Percentiles rank a stretch among this genome's conserved stretches.
Conservation (phyloP, 1,140 invertebrate genomes). For the Arctopsyche grandis region DNA sequence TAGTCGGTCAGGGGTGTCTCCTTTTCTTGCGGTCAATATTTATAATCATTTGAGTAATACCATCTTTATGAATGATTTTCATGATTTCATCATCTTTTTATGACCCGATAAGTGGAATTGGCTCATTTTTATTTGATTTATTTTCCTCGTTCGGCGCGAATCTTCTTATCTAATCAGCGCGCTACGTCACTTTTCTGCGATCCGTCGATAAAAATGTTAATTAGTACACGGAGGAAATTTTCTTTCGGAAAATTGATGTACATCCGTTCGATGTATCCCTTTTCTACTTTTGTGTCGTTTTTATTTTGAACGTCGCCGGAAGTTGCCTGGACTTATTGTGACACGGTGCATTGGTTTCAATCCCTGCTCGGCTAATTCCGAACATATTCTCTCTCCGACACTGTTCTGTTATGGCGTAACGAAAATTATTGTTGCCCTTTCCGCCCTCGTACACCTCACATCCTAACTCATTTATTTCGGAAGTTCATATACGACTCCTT, state of each 20-base stretch:
- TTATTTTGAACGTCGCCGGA: background rate
- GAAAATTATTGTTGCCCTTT: constrained; percentile 1
- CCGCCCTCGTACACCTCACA: background rate
- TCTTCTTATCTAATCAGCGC: too few species aligned
- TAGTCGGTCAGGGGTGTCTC: constrained; percentile 10
- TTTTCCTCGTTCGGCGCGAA: too few species aligned
- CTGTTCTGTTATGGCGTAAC: constrained; percentile 10
- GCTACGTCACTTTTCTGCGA: too few species aligned
- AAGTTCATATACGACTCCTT: background rate
- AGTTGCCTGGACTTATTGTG: constrained; percentile 5
- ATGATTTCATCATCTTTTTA: too few species aligned
- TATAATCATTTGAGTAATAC: background rate
- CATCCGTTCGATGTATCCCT: background rate
- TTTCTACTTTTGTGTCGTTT: background rate
- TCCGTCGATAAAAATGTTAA: too few species aligned
- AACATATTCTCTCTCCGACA: too few species aligned
- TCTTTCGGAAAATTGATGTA: too few species aligned
- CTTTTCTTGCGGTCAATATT: background rate
- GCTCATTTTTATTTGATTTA: too few species aligned
- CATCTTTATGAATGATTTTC: background rate
- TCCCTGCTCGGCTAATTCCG: background rate
- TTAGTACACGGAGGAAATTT: too few species aligned
- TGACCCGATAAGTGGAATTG: too few species aligned
- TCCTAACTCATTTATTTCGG: background rate
- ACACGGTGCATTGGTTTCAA: constrained; percentile 33